Evolutionary conservation across 2,888 invertebrate genomes (phyloP), one percentile per base, ranked within the genome.

Genomic region (Tetropium fuscum): DNA sequence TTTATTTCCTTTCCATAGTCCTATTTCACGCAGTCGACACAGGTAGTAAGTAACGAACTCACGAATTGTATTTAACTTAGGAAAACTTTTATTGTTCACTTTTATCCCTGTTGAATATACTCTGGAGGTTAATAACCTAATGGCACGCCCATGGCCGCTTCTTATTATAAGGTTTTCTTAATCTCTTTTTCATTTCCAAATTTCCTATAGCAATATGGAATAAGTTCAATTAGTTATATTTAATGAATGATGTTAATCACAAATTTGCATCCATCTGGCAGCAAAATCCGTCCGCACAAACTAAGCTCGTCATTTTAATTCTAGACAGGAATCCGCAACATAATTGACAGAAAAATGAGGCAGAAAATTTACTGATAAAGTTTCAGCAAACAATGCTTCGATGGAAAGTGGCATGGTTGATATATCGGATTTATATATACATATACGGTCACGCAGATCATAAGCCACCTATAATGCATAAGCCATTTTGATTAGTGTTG

Each of bases 381-480:
- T 34, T 34, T 13, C 13, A 34, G 8, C 34, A 34, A 34, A 34
- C 34, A 34, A 8, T 15, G 15, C 15, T 7, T 34, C 15, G 13
- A 11, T 2, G 13, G 34, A 11, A 2, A 34, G 6, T 11, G 13
- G 15, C 15, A 34, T 30, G 4, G 10, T 30, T 6, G 15, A 13
- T 34, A 34, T 13, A 34, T 34, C 11, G n/a, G 15, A 13, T 34
- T 34, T 13, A 11, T 48, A 36, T 15, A 36, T 48, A 38, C 25
- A 48, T 13, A 36, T 15, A n/a, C 36, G 22, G 36, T 36, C 48
- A 48, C 48, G 48, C 48, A 48, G 48, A 22, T 36, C 36, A 19
- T 48, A 48, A 48, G n/a, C n/a, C n/a, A 48, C 36, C 22, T 20
- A 19, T 36, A 34, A 36, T 36, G 20, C 16, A 36, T 36, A 11